Percentiles rank a stretch among this genome's conserved stretches.
Conservation (phyloP, 2,888 invertebrate species). For the Timema cristinae region DNA sequence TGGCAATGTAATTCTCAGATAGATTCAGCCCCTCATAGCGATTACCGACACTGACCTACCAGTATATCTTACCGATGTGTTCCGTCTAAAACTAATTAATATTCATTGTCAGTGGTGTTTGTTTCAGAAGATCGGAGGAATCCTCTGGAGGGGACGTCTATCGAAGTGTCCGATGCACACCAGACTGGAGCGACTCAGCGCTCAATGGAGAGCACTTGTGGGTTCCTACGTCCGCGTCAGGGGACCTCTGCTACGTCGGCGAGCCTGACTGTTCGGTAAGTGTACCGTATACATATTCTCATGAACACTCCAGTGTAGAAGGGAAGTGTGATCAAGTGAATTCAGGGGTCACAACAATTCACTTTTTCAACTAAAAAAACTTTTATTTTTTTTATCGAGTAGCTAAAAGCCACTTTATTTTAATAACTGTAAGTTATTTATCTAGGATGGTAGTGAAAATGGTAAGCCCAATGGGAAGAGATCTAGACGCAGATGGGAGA, state of each 20-base stretch:
- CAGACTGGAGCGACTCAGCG: slow-evolving; percentile 85
- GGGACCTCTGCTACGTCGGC: slow-evolving; percentile 90
- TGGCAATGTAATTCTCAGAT: no score
- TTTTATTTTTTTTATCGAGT: no score
- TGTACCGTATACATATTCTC: slow-evolving; percentile 29
- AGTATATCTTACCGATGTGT: no score
- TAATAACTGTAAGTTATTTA: no score
- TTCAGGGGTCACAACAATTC: background rate
- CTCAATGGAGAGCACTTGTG: slow-evolving; percentile 90
- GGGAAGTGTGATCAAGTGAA: background rate
- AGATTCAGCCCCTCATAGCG: no score
- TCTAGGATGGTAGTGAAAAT: no score
- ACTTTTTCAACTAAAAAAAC: no score
- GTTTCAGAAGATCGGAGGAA: slow-evolving; percentile 39
- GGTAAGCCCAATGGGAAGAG: no score
- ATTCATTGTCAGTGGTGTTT: background rate
- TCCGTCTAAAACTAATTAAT: no score
- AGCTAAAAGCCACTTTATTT: no score
- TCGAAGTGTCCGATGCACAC: slow-evolving; percentile 68
- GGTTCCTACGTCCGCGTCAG: slow-evolving; percentile 87
- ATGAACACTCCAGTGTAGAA: background rate
- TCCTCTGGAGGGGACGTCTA: slow-evolving; percentile 36
- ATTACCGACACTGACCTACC: no score
- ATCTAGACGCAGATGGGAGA: no score
- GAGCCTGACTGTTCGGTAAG: slow-evolving; percentile 82